A percentile compares a stretch with the other conserved stretches of the same genome.
These are phyloP conservation scores for Smutsia temminckii DNA, from an alignment of 2,797 vertebrate genomes.

Conservation along the genomic window DNA sequence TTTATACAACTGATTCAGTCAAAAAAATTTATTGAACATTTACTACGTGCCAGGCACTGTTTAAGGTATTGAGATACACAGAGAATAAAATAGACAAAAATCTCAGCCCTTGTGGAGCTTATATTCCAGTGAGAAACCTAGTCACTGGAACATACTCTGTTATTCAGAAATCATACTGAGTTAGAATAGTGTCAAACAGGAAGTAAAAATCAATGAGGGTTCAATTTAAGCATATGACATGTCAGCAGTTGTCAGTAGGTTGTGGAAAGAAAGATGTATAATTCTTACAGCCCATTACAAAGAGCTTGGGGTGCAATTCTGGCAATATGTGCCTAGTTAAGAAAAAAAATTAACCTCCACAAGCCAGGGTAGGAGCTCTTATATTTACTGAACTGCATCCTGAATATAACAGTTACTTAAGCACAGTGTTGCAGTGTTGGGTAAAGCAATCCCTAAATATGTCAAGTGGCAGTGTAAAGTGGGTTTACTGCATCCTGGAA, in stretches of 20 bases:
- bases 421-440: neutral
- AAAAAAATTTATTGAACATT: neutral
- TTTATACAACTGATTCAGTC: neutral
- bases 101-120: neutral
- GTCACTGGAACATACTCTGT: neutral
- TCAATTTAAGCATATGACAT: neutral
- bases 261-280: neutral
- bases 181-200: neutral
- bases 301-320: neutral
- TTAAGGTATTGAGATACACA: neutral
- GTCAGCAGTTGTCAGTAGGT: neutral
- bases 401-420: conserved; percentile 25
- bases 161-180: neutral
- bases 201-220: conserved; percentile 13
- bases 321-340: neutral
- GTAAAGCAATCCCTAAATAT: conserved; percentile 37
- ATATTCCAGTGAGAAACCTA: neutral
- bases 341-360: neutral
- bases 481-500: neutral
- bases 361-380: neutral
- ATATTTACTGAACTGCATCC: neutral
- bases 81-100: neutral
- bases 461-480: neutral
- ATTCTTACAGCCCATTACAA: neutral
- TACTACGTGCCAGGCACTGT: neutral